Conservation (phyloP, 2,888 invertebrate genomes). For the Cheilosia impressa region DNA sequence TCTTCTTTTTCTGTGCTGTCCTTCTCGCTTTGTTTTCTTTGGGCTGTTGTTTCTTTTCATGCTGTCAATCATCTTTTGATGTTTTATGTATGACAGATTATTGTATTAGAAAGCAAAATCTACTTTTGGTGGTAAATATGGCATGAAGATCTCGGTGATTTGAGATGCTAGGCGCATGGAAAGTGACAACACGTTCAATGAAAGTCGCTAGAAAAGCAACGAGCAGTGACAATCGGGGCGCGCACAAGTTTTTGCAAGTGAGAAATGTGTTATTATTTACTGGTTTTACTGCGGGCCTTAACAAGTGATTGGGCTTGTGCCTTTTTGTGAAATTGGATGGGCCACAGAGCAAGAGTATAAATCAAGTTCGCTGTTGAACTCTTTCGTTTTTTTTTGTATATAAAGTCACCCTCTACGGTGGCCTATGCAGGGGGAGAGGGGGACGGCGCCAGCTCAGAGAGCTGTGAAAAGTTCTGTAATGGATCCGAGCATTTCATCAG, state of each 20-base stretch:
- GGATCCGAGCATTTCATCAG: too few species aligned
- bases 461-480: too few species aligned
- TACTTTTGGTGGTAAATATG: slow-evolving; percentile 66
- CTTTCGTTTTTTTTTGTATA: too few species aligned
- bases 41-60: not conserved
- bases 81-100: slow-evolving; percentile 74
- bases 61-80: slow-evolving; percentile 66
- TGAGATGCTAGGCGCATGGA: slow-evolving; percentile 58
- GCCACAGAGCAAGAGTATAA: too few species aligned
- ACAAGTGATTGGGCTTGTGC: not conserved
- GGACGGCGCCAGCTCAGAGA: too few species aligned
- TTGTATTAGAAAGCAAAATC: slow-evolving; percentile 73
- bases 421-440: too few species aligned
- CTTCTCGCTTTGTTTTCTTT: slow-evolving; percentile 1
- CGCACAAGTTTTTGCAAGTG: slow-evolving; percentile 25
- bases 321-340: not conserved
- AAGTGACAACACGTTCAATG: slow-evolving; percentile 68
- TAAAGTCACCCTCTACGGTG: too few species aligned
- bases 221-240: slow-evolving; percentile 4
- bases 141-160: slow-evolving; percentile 63
- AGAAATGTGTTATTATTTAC: slow-evolving; percentile 21
- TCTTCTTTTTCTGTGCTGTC: not conserved
- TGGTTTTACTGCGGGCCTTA: not conserved
- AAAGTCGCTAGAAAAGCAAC: slow-evolving; percentile 53
- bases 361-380: too few species aligned